phyloP scores from a whole-genome alignment of 1,140 invertebrate genomes.

The Zaprionus camerounensis region DNA sequence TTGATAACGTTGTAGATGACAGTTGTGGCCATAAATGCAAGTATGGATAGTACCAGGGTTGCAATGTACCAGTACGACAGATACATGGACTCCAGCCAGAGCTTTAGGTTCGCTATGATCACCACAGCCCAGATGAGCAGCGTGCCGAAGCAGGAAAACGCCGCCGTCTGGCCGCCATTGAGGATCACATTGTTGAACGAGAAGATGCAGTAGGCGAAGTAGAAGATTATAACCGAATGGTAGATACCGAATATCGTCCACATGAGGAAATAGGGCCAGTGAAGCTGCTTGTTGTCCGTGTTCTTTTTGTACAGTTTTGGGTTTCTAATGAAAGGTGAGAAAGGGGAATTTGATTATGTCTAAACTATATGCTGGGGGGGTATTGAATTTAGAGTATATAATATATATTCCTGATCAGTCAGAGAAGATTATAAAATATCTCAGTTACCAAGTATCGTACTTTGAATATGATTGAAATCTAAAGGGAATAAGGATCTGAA shows the following conservation, averaged over 20 bases:
- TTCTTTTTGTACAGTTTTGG: constrained; percentile 89
- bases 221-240: constrained; percentile 85
- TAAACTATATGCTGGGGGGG: not conserved
- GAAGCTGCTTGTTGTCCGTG: constrained; percentile 88
- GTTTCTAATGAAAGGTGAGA: constrained; percentile 82
- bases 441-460: too few species aligned
- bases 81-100: constrained; percentile 88
- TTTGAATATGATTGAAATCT: too few species aligned
- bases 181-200: constrained; percentile 82
- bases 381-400: not conserved
- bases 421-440: not conserved
- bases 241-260: constrained; percentile 88
- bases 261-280: constrained; percentile 86
- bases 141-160: constrained; percentile 85
- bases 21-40: constrained; percentile 86
- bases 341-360: not conserved
- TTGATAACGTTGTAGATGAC: constrained; percentile 86
- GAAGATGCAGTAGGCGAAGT: constrained; percentile 83
- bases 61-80: constrained; percentile 87
- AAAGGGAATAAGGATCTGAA: too few species aligned
- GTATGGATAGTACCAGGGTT: constrained; percentile 86
- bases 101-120: constrained; percentile 86
- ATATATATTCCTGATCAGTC: not conserved
- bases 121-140: constrained; percentile 85
- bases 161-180: constrained; percentile 84